These are phyloP conservation scores for Eristalinus aeneus DNA, from an alignment of 2,888 invertebrate species.

Conservation along the genomic window DNA sequence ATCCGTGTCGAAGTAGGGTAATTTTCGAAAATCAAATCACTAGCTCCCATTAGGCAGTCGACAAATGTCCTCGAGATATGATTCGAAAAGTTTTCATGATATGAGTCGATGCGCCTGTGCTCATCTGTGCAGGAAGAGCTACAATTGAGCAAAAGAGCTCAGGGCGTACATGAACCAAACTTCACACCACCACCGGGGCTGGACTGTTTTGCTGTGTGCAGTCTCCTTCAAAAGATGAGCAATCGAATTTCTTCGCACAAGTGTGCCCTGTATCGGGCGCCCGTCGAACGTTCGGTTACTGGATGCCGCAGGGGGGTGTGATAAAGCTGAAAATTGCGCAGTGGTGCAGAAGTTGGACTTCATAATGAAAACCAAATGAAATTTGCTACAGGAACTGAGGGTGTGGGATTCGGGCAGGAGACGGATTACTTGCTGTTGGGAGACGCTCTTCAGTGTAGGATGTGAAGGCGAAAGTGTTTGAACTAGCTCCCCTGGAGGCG, in stretches of 20 bases:
- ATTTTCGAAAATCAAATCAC: conserved; percentile 10
- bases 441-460: neutral
- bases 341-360: neutral
- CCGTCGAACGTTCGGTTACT: neutral
- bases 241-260: neutral
- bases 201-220: neutral
- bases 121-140: neutral
- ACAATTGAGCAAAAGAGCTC: neutral
- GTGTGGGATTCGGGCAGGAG: neutral
- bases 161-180: neutral
- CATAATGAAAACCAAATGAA: conserved; percentile 2
- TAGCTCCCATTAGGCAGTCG: neutral
- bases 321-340: conserved; percentile 3
- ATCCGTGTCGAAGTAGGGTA: neutral
- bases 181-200: neutral
- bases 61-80: neutral
- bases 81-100: neutral
- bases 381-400: neutral
- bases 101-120: neutral
- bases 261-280: neutral
- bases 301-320: neutral
- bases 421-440: neutral
- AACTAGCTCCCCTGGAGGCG: neutral
- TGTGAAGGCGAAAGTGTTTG: neutral
- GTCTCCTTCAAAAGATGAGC: neutral